Conservation (phyloP, 2,888 invertebrate species). For the Sabatieria punctata region DNA sequence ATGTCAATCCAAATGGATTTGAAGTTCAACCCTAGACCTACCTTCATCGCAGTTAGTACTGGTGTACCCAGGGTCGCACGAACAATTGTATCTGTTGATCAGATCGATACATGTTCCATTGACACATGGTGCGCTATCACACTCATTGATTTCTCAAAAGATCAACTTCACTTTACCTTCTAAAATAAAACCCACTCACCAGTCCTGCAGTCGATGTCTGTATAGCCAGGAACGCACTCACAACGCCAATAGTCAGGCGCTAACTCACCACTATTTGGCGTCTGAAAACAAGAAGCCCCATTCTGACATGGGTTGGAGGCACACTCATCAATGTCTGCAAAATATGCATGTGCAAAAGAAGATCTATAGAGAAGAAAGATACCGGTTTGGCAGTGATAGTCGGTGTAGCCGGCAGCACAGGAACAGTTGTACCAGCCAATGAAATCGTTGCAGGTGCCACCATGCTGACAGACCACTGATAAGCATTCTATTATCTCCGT, state of each 20-base stretch:
- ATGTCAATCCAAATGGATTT: too few relatives aligned
- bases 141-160: background rate
- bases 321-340: slow-evolving; percentile 52
- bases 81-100: too few relatives aligned
- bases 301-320: slow-evolving; percentile 53
- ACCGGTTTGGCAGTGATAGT: slow-evolving; percentile 77
- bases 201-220: slow-evolving; percentile 58
- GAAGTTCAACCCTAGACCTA: too few relatives aligned
- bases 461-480: background rate
- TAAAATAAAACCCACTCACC: background rate
- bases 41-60: too few relatives aligned
- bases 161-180: background rate
- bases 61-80: too few relatives aligned
- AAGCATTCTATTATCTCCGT: slow-evolving; percentile 2
- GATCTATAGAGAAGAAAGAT: too few relatives aligned
- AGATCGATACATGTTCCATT: too few relatives aligned
- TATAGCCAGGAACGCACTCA: slow-evolving; percentile 9
- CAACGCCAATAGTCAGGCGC: slow-evolving; percentile 77
- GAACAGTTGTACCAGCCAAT: background rate
- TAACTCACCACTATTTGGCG: slow-evolving; percentile 39
- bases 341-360: too few relatives aligned
- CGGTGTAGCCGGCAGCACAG: slow-evolving; percentile 57
- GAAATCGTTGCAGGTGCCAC: background rate
- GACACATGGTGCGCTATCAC: too few relatives aligned
- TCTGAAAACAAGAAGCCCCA: too few relatives aligned